These are phyloP conservation scores for Cetonia aurata DNA, from an alignment of 2,888 invertebrate genomes.

Conservation along the genomic window DNA sequence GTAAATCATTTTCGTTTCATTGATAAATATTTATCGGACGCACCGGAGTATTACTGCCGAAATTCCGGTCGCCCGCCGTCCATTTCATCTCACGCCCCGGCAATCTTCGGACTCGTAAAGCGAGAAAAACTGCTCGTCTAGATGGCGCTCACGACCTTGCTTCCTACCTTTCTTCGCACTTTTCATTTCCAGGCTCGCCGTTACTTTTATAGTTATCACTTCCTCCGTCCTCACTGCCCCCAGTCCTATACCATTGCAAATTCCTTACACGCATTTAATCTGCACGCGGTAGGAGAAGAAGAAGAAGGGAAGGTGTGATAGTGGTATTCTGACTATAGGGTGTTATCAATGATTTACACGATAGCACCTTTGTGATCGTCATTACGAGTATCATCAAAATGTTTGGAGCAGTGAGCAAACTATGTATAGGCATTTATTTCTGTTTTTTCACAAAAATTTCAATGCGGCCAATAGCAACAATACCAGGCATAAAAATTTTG, in stretches of 20 bases:
- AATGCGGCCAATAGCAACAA: neutral
- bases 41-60: slow-evolving; percentile 35
- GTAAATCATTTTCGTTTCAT: slow-evolving; percentile 42
- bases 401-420: neutral
- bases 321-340: slow-evolving; percentile 15
- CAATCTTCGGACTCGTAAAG: slow-evolving; percentile 57
- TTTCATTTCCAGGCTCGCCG: slow-evolving; percentile 64
- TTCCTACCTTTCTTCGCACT: slow-evolving; percentile 64
- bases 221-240: slow-evolving; percentile 58
- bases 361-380: neutral
- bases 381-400: neutral
- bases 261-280: slow-evolving; percentile 60
- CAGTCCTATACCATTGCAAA: slow-evolving; percentile 54
- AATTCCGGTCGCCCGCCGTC: slow-evolving; percentile 43
- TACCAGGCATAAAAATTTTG: neutral
- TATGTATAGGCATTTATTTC: neutral
- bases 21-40: slow-evolving; percentile 41
- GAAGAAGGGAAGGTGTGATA: slow-evolving; percentile 11
- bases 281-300: slow-evolving; percentile 30
- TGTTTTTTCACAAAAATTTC: neutral
- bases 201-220: slow-evolving; percentile 65
- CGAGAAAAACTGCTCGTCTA: slow-evolving; percentile 60
- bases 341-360: slow-evolving; percentile 42
- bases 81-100: slow-evolving; percentile 56
- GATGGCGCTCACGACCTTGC: slow-evolving; percentile 64